These are phyloP conservation scores for Dryocosmus kuriphilus DNA, from an alignment of 2,888 invertebrate species.

Conservation along the genomic window DNA sequence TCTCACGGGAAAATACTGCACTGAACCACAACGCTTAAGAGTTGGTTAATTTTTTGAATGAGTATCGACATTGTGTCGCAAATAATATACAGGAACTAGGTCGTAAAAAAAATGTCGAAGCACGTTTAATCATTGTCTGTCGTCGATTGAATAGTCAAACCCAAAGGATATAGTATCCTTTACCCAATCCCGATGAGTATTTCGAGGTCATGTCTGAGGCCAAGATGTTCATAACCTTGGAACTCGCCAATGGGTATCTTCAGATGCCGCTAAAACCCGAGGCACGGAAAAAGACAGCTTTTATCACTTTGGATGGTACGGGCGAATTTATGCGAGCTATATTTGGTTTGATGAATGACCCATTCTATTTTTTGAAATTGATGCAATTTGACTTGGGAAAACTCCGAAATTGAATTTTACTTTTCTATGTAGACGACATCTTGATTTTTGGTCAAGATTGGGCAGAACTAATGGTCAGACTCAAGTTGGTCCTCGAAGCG, in stretches of 20 bases:
- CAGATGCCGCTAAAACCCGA: constrained; percentile 45
- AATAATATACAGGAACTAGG: constrained; percentile 41
- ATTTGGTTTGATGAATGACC: too few relatives aligned
- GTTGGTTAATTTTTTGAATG: not conserved
- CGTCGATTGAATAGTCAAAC: constrained; percentile 48
- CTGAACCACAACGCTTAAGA: constrained; percentile 3
- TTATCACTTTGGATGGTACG: too few relatives aligned
- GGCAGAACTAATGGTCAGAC: constrained; percentile 41
- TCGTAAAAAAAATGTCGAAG: constrained; percentile 49
- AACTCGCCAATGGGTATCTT: too few relatives aligned
- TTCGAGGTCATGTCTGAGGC: constrained; percentile 38
- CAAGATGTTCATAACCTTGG: constrained; percentile 34
- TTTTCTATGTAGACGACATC: constrained; percentile 46
- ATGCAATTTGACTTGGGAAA: constrained; percentile 44
- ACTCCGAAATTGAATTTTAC: constrained; percentile 26
- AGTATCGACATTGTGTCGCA: constrained; percentile 9
- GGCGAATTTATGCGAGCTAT: too few relatives aligned
- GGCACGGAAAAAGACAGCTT: too few relatives aligned
- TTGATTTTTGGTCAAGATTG: constrained; percentile 32
- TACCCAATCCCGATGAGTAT: constrained; percentile 52
- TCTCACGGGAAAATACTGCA: not conserved
- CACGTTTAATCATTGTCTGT: constrained; percentile 55
- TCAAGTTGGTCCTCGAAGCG: constrained; percentile 8
- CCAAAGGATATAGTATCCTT: too few relatives aligned
- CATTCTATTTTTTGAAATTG: constrained; percentile 58